Evolutionary conservation across 2,888 invertebrate species (phyloP), one percentile per base, ranked within the genome.

Genomic region (Diplazon laetatorius): DNA sequence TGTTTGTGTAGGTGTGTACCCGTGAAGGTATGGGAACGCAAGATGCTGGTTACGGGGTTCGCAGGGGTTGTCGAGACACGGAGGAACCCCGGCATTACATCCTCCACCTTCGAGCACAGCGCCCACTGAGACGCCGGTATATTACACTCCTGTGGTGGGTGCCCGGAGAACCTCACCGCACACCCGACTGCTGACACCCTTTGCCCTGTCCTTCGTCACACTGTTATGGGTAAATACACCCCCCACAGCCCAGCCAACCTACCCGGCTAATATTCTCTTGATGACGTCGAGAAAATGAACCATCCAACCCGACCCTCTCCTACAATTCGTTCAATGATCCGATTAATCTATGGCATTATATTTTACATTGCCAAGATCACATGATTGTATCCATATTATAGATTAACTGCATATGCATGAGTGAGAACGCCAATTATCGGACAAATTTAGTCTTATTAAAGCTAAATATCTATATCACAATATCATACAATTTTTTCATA

Each of bases 41-140:
- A 52, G 44, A 68, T 44, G 55, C 42, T 68, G 55, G 68, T 42
- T 68, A 52, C 55, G 42, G 68, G n/a, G 68, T 55, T 68, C 42
- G 30, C 68, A 44, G 55, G 55, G 42, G 68, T 25, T 62, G 62
- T 46, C 63, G 48, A 48, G 63, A 63, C 63, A 46, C 63, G 46
- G 20, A 59, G 30, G 35, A 59, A 18, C 48, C 55, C 52, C 22
- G 71, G 63, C 69, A 70, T 74, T 70, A 78, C 74, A 65, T 59
- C 78, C 62, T 65, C 35, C 50, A 35, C 74, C 65, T 70, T 74
- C 65, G 59, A 62, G 50, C 25, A 35, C 55, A 55, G 50, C 59
- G 44, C 63, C 62, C 44, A 77, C 66, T 48, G 73, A 78, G 74
- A 74, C 59, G 69, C 78, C n/a, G 65, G 73, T 78, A 78, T 78